Base-by-base conservation (phyloP, 92 coral and sea anemone species). In the Heliopora coerulea region DNA sequence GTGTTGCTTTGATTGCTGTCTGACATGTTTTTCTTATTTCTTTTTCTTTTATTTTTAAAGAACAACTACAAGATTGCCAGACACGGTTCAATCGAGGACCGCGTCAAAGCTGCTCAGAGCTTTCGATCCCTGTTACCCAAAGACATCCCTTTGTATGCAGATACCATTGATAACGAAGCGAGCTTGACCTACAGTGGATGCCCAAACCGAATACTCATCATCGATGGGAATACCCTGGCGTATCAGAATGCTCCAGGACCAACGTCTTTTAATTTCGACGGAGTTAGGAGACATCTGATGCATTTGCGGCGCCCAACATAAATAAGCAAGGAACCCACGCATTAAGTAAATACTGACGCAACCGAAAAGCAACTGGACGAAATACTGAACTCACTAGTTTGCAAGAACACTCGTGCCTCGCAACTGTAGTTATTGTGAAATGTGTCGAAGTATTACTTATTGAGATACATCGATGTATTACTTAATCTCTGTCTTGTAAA, bases 161-260 rank as follows among this genome's bases (percentile, higher is more conserved):
- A 70, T 26, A 50, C 77, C 18, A 70, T 70, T 23, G 52, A n/a
- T 11, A 54, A 70, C 62, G 62, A 32, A 37, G 63, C 77, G 13
- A 50, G 77, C 62, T n/a, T 15, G 24, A 49, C 77, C 1, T 70
- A 70, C 62, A 54, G 62, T 20, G 77, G 62, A 0, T 50, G 50
- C 26, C 77, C 77, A 0, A 70, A 70, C 62, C 19, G 77, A 49
- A 70, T 70, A 35, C 62, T 70, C 39, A 21, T 70, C 42, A 70
- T 70, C 19, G 48, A 70, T 32, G 62, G 57, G 20, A 42, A 50
- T 10, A 37, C 31, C 15, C 39, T 70, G 48, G 33, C 54, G n/a
- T 70, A 70, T 26, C 77, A 70, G 19, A 70, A 70, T 32, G 77
- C 63, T 28, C 77, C 62, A 11, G 77, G 77, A 1, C 77, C 77